Evolutionary conservation across 1,140 invertebrate species (phyloP).

Genomic region (Sycobia sp.): DNA sequence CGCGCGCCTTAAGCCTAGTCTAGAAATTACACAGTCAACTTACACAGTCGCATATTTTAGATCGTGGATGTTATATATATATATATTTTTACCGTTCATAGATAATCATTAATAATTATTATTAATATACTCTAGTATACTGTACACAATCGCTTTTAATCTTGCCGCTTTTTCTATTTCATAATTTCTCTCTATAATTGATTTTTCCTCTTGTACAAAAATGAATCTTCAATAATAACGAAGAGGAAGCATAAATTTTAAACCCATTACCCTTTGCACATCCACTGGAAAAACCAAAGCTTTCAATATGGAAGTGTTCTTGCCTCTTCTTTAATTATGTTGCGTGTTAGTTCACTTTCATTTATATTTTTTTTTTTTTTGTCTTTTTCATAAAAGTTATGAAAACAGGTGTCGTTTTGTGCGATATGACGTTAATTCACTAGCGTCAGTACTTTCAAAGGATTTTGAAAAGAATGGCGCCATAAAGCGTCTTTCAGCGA

Average conservation of each 20-base stretch:
- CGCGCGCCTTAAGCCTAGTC: slow-evolving; percentile 39
- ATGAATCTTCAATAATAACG: slow-evolving; percentile 35
- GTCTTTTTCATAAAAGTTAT: slow-evolving; percentile 19
- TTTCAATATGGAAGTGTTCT: slow-evolving; percentile 42
- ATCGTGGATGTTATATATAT: slow-evolving; percentile 43
- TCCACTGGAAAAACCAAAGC: slow-evolving; percentile 45
- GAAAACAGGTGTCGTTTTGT: slow-evolving; percentile 30
- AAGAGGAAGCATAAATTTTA: slow-evolving; percentile 27
- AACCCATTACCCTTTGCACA: slow-evolving; percentile 31
- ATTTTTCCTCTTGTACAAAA: slow-evolving; percentile 35
- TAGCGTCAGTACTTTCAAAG: slow-evolving; percentile 29
- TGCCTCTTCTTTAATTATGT: slow-evolving; percentile 22
- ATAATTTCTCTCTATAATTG: slow-evolving; percentile 33
- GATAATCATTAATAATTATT: slow-evolving; percentile 53
- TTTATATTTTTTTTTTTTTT: slow-evolving; percentile 17
- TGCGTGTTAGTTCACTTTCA: slow-evolving; percentile 21
- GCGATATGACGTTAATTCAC: slow-evolving; percentile 29
- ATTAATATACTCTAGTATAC: slow-evolving; percentile 58
- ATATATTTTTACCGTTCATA: slow-evolving; percentile 45
- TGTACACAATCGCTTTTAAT: slow-evolving; percentile 58
- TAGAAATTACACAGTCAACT: slow-evolving; percentile 45
- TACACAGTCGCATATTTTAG: slow-evolving; percentile 42
- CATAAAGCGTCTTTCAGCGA: slow-evolving; percentile 24
- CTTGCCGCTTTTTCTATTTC: slow-evolving; percentile 47
- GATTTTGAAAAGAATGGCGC: slow-evolving; percentile 16